Conservation (phyloP, 2,113 vertebrate species). For the Meriones unguiculatus region DNA sequence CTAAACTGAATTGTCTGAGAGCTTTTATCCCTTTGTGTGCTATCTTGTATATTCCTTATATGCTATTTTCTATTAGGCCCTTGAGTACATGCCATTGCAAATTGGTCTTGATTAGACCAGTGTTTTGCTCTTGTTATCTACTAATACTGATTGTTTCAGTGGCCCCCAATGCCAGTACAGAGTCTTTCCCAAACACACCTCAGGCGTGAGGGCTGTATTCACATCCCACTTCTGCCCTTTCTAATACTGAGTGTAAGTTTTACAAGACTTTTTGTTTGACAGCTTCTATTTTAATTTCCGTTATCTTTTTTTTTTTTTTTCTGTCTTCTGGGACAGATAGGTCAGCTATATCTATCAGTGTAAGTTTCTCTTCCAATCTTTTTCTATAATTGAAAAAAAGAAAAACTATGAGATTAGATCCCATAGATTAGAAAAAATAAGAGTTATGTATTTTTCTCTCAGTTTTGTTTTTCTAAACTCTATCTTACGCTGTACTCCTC, state of each 20-base stretch:
- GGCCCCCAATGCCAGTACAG: neutral
- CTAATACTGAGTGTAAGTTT: neutral
- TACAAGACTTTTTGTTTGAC: neutral
- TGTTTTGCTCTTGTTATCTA: neutral
- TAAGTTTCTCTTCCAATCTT: constrained; percentile 6
- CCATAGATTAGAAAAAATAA: neutral
- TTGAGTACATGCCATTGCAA: constrained; percentile 39
- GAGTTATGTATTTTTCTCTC: neutral
- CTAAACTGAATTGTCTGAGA: neutral
- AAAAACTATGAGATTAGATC: neutral
- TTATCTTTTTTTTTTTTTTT: neutral
- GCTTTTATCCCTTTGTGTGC: neutral
- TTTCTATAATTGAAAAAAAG: neutral
- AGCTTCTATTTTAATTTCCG: neutral
- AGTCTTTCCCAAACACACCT: neutral
- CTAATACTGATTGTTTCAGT: neutral
- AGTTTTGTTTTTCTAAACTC: neutral
- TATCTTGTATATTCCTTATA: neutral
- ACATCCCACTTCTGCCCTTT: neutral
- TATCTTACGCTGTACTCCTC: neutral
- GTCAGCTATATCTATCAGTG: neutral
- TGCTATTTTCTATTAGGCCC: neutral
- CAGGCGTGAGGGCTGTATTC: neutral
- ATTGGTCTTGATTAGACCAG: neutral
- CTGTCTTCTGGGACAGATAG: neutral